Evolutionary conservation across 2,888 invertebrate genomes (phyloP).

Genomic region (Nephrocerus scutellatus): DNA sequence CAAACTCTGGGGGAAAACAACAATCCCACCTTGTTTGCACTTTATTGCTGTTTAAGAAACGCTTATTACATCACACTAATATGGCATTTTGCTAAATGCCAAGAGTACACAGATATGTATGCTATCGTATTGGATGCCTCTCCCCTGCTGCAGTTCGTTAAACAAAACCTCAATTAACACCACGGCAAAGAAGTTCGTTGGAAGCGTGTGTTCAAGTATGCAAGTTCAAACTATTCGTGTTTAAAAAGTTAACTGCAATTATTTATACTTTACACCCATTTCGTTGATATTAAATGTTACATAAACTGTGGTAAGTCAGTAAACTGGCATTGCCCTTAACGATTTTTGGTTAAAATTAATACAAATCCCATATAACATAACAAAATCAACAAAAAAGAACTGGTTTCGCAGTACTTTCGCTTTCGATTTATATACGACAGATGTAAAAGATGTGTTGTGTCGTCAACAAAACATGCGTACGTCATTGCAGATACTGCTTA

Average conservation of each 20-base stretch:
- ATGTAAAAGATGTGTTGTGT: no score
- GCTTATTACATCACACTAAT: no score
- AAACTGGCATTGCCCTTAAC: slow-evolving; percentile 2
- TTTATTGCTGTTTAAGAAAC: no score
- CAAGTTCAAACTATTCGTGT: background rate
- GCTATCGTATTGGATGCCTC: no score
- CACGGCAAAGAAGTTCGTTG: background rate
- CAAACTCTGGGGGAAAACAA: no score
- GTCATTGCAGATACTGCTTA: no score
- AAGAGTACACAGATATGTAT: no score
- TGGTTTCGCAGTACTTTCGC: slow-evolving; percentile 5
- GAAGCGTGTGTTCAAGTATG: background rate
- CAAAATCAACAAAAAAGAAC: slow-evolving; percentile 5
- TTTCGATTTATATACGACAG: no score
- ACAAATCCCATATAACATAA: slow-evolving; percentile 8
- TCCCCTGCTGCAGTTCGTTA: background rate
- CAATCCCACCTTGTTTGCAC: no score
- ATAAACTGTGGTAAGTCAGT: slow-evolving; percentile 2
- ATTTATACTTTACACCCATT: slow-evolving; percentile 2
- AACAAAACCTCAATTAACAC: background rate
- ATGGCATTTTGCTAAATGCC: no score
- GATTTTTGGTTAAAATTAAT: background rate
- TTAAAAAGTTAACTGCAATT: no score
- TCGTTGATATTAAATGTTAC: background rate
- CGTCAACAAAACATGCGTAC: no score